Conservation (phyloP, 2,113 vertebrate species). For the Sigmodon hispidus region DNA sequence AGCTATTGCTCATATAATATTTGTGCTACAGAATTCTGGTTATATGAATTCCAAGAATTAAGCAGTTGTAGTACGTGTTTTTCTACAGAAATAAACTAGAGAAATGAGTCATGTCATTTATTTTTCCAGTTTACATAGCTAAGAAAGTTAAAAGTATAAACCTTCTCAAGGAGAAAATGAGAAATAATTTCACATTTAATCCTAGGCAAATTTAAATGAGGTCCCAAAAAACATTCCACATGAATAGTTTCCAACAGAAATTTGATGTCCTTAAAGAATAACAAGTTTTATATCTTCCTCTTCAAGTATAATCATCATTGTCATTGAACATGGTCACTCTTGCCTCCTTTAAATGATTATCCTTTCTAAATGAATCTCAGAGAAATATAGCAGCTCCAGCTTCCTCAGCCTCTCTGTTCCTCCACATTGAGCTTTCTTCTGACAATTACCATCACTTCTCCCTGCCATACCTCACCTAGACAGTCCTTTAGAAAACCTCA, state of each 20-base stretch:
- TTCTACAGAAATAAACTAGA: slow-evolving; percentile 43
- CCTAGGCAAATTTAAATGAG: slow-evolving; percentile 38
- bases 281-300: slow-evolving; percentile 26
- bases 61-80: background rate
- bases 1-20: background rate
- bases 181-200: slow-evolving; percentile 64
- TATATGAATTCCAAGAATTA: slow-evolving; percentile 8
- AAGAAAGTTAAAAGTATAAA: slow-evolving; percentile 36
- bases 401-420: background rate
- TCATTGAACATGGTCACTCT: slow-evolving; percentile 32
- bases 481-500: background rate
- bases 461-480: background rate
- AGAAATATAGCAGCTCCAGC: background rate
- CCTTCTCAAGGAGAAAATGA: slow-evolving; percentile 46
- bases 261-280: slow-evolving; percentile 38
- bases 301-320: background rate
- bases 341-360: slow-evolving; percentile 17
- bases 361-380: slow-evolving; percentile 50
- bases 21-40: background rate
- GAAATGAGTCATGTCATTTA: slow-evolving; percentile 40
- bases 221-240: slow-evolving; percentile 38
- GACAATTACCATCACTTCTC: background rate
- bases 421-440: background rate
- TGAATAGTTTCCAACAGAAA: slow-evolving; percentile 55
- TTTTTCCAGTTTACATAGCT: slow-evolving; percentile 36